Evolutionary conservation across 2,888 invertebrate species (phyloP), one percentile per base, ranked within the genome.

Genomic region (Drosophila eohydei): DNA sequence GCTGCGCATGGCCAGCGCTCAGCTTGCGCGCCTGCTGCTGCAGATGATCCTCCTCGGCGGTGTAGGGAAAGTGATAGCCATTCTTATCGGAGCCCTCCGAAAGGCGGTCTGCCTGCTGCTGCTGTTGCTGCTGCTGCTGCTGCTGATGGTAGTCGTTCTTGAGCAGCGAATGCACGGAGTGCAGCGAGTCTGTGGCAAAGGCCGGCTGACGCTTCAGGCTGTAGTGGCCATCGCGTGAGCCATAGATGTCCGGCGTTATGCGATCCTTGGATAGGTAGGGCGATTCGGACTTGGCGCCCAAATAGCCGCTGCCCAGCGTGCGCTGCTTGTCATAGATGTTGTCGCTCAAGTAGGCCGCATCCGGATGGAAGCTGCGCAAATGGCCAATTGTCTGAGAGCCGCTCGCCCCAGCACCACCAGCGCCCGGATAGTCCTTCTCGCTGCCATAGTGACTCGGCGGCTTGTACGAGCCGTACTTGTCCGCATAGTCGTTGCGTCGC

Each of bases 21-120:
- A 90, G 74, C 38, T 92, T 92, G 6, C 92, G 90, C 4, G 89
- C 84, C 56, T 89, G 71, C 80, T 87, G 71, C 81, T 93, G 93
- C 72, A 95, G 92, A 92, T 96, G 96, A 92, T 96, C 96, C 93
- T 96, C 96, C 92, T 96, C 96, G 77, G 96, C 96, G 81, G 97
- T 97, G 90, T 97, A 97, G 0, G 97, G 97, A 87, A 97, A 97
- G 72, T 96, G 94, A 92, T 97, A 97, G 84, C 97, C 97, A 86
- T 96, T 95, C 81, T 96, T 96, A 54, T 96, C 96, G 0, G 96
- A 96, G 1, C 95, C 94, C 82, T 96, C 96, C 0, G 95, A 95
- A 93, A 95, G 94, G 38, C 95, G 93, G 78, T 96, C 96, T 14
- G 61, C 67, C 21, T 94, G 92, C 78, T 92, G 92, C 59, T 94